Base-by-base conservation (phyloP, 2,888 invertebrate species). In the Rutpela maculata region DNA sequence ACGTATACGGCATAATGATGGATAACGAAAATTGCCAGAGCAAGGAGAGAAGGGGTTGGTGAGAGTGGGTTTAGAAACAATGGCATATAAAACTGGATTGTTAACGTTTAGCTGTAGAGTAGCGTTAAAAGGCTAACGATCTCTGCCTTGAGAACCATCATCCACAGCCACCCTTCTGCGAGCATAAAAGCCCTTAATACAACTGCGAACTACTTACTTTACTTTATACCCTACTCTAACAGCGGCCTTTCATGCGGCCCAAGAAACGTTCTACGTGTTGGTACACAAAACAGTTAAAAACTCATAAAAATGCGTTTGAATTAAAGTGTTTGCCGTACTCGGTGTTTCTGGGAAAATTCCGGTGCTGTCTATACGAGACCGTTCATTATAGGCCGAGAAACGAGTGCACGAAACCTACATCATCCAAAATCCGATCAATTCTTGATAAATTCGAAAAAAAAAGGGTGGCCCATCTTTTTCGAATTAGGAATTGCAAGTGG, bases 51-150 rank as follows among this genome's bases (percentile, higher is more conserved):
- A 63, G 62, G 72, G 31, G 31, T 35, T 43, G 63, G 31, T 3
- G 35, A 31, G n/a, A 55, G 63, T 70, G 72, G 63, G 63, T 63
- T 55, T 63, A 55, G 74, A 75, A 78, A 80, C 80, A 80, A 80
- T 78, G 70, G 80, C 59, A 65, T 60, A 75, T 74, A 75, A 80
- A 77, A 78, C 74, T 66, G 75, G 55, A 78, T 78, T 77, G 78
- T 80, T 80, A 78, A 78, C 78, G 67, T 75, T 79, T 77, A 77
- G 77, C 75, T 70, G 71, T 26, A 59, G 76, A 79, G 77, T 73
- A 72, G 68, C 78, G 80, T 80, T 78, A 80, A 80, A 80, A 80
- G 80, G 80, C 80, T 80, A 80, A 80, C 80, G 80, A 78, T 80
- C 78, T 70, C 77, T 74, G 75, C 68, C 75, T 78, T 73, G 76